These are phyloP conservation scores for Sigmodon hispidus DNA, from an alignment of 2,113 vertebrate genomes.

Conservation along the genomic window DNA sequence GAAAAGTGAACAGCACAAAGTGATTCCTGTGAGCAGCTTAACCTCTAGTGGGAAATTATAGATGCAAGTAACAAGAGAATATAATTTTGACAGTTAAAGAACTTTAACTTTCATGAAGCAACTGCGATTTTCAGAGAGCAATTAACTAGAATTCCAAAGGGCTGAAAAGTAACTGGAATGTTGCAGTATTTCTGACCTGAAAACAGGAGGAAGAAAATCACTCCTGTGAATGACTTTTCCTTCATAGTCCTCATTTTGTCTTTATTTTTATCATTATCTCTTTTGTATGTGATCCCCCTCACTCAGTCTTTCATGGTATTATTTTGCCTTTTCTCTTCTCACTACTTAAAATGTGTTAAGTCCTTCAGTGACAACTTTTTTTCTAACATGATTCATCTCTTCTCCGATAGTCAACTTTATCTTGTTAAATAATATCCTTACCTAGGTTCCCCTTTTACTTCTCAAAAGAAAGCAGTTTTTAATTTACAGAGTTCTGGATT, in stretches of 20 bases:
- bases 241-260: background rate
- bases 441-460: background rate
- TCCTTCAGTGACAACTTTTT: background rate
- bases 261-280: background rate
- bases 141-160: background rate
- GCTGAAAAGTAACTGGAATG: background rate
- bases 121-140: background rate
- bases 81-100: slow-evolving; percentile 4
- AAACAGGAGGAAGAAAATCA: background rate
- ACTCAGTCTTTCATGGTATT: background rate
- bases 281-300: background rate
- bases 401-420: background rate
- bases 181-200: background rate
- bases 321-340: background rate
- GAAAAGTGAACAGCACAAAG: background rate
- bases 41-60: background rate
- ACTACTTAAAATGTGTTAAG: background rate
- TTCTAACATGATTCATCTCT: background rate
- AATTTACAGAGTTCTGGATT: background rate
- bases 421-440: background rate
- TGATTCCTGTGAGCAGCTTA: background rate
- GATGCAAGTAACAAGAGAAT: background rate
- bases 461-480: background rate
- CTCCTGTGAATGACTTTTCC: background rate
- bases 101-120: background rate